phyloP scores from a whole-genome alignment of 2,797 vertebrate genomes.

The Okamejei kenojei region DNA sequence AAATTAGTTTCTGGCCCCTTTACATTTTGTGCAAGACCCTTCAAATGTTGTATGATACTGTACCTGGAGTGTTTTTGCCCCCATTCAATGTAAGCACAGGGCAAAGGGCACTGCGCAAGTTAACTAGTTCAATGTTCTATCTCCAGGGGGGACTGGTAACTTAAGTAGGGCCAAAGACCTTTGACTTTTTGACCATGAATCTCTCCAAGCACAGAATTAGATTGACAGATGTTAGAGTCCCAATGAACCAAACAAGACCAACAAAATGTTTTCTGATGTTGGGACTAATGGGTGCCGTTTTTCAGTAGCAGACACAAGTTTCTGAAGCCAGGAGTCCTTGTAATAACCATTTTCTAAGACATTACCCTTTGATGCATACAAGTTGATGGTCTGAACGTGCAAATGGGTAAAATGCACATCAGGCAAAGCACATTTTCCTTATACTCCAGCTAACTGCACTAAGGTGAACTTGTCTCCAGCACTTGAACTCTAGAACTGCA shows the following conservation, averaged over 20 bases:
- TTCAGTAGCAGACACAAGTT: background rate
- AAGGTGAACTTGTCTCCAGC: background rate
- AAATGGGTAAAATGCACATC: background rate
- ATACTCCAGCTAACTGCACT: background rate
- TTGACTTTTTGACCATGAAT: background rate
- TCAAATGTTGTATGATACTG: background rate
- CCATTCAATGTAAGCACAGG: background rate
- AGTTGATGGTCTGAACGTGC: background rate
- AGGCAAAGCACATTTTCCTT: background rate
- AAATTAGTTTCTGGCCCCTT: background rate
- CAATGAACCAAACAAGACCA: background rate
- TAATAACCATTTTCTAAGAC: background rate
- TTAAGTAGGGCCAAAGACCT: background rate
- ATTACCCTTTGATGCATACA: background rate
- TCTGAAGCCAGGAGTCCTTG: background rate
- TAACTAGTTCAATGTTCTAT: background rate
- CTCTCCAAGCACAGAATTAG: background rate
- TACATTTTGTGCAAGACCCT: background rate
- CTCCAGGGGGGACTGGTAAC: background rate
- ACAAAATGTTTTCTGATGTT: background rate
- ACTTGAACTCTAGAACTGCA: background rate
- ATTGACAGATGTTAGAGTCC: background rate
- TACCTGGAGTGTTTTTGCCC: background rate
- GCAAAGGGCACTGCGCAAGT: background rate
- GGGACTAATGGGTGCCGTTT: background rate